phyloP scores from a whole-genome alignment of 2,113 vertebrate species.

The Hypocryptadius cinnamomeus region DNA sequence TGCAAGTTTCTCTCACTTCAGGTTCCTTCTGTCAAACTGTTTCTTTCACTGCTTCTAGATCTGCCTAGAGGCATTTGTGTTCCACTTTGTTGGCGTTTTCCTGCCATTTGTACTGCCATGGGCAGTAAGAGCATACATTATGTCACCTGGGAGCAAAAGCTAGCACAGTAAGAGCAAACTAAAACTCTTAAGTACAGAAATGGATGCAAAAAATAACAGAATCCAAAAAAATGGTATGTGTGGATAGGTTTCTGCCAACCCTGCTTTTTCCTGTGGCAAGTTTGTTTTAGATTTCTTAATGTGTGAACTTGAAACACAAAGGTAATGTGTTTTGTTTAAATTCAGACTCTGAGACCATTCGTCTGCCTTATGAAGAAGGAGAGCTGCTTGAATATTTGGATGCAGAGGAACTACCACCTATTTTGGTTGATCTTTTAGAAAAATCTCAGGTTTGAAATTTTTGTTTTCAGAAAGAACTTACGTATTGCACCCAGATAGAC shows the following conservation, averaged over 20 bases:
- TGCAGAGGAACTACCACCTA: constrained; percentile 93
- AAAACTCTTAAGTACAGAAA: neutral
- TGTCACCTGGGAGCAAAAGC: neutral
- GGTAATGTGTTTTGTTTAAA: neutral
- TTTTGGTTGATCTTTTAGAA: constrained; percentile 97
- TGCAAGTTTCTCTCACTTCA: neutral
- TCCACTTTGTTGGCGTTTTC: neutral
- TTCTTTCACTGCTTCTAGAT: neutral
- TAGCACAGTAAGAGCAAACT: neutral
- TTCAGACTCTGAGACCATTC: constrained; percentile 97
- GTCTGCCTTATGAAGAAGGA: constrained; percentile 94
- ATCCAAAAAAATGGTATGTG: neutral
- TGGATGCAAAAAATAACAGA: neutral
- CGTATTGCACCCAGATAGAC: neutral
- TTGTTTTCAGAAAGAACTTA: neutral
- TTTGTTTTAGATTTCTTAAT: neutral
- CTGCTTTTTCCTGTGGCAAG: neutral
- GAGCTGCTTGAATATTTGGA: constrained; percentile 97
- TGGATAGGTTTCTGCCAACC: neutral
- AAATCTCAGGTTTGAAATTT: constrained; percentile 88
- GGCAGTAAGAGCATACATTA: neutral
- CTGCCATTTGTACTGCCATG: neutral
- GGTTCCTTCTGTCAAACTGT: neutral
- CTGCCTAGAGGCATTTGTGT: neutral
- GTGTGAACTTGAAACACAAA: neutral